phyloP scores from a whole-genome alignment of 1,140 invertebrate genomes.

The Triops longicaudatus region DNA sequence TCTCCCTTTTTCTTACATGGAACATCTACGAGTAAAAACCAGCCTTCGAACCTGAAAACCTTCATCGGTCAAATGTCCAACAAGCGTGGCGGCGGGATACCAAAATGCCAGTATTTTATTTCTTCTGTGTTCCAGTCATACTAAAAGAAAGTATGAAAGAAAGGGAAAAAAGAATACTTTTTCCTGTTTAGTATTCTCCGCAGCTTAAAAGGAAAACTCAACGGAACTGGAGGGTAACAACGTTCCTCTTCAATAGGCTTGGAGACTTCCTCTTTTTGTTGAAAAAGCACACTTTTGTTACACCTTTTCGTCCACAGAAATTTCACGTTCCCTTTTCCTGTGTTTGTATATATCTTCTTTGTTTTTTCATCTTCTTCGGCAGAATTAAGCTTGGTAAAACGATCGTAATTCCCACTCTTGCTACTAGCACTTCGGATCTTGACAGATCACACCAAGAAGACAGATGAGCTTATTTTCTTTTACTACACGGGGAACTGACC shows the following conservation, averaged over 20 bases:
- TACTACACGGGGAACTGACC: no score
- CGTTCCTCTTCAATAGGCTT: not conserved
- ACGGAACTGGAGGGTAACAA: not conserved
- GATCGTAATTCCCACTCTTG: no score
- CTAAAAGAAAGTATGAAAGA: not conserved
- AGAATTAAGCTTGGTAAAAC: not conserved
- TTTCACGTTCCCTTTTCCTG: not conserved
- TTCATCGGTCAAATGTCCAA: conserved; percentile 1
- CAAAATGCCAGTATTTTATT: not conserved
- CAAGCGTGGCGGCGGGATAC: not conserved
- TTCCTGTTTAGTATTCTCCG: not conserved
- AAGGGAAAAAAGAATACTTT: not conserved
- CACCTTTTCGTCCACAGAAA: not conserved
- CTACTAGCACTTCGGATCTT: no score
- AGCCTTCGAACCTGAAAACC: not conserved
- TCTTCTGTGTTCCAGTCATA: not conserved
- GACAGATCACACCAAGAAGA: no score
- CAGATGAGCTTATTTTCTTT: no score
- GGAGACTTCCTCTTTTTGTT: not conserved
- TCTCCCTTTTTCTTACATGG: not conserved
- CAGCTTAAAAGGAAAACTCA: not conserved
- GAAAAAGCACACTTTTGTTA: not conserved
- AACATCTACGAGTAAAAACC: not conserved
- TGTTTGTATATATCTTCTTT: not conserved
- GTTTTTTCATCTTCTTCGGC: not conserved